A percentile compares a stretch with the other conserved stretches of the same genome.
These are phyloP conservation scores for Berghia stephanieae DNA, from an alignment of 1,140 invertebrate genomes.

Conservation along the genomic window DNA sequence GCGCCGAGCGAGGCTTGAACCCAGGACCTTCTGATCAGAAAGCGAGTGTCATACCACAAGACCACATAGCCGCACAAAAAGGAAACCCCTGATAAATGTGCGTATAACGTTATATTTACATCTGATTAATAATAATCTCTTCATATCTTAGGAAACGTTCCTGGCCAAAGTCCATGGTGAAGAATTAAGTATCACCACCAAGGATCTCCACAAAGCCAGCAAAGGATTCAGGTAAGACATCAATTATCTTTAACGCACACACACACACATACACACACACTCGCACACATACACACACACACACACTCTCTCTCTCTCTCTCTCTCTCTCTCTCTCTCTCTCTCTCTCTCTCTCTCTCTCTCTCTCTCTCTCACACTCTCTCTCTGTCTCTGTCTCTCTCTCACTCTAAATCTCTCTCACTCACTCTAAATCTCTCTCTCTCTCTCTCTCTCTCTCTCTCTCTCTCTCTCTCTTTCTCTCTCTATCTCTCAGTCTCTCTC, in stretches of 20 bases:
- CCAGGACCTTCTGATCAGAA: too few species aligned
- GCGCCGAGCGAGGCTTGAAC: too few species aligned
- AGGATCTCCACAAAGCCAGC: slow-evolving; percentile 43
- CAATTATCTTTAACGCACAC: neutral
- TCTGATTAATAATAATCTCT: neutral
- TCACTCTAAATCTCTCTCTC: too few species aligned
- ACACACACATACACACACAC: neutral
- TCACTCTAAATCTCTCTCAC: too few species aligned
- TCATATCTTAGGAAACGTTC: slow-evolving; percentile 44
- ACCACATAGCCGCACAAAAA: too few species aligned
- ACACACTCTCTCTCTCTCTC: neutral
- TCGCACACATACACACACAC: too few species aligned
- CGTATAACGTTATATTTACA: neutral
- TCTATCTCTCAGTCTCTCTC: too few species aligned
- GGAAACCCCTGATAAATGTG: neutral
- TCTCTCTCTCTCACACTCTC: too few species aligned
- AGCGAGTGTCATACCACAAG: too few species aligned
- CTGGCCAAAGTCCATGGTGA: slow-evolving; percentile 49
- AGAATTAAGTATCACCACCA: slow-evolving; percentile 52
- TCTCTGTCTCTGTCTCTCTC: too few species aligned
- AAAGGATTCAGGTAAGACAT: slow-evolving; percentile 47
- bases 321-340: neutral
- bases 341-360: too few species aligned
- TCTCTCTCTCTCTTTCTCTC: too few species aligned
- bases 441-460: neutral